These are phyloP conservation scores for Calidris pygmaea DNA, from an alignment of 2,113 vertebrate species.

Conservation along the genomic window DNA sequence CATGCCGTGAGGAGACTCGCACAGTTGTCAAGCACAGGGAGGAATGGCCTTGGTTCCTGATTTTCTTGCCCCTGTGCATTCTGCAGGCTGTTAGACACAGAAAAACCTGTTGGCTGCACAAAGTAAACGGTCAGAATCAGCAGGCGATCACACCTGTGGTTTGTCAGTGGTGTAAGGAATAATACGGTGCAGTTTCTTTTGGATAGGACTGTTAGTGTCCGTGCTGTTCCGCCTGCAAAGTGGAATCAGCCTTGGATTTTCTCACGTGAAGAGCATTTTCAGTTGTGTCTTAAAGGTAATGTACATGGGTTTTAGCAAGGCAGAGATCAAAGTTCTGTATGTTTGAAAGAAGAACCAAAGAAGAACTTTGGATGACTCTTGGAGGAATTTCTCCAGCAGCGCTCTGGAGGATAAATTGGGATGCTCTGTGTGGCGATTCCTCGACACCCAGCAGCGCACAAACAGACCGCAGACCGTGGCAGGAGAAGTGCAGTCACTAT, in stretches of 20 bases:
- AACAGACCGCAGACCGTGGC: background rate
- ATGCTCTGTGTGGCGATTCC: background rate
- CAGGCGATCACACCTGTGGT: fast-evolving
- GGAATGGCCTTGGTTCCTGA: background rate
- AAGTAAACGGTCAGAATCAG: fast-evolving
- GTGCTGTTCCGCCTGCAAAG: background rate
- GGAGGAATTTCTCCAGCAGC: background rate
- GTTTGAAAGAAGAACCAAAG: no score
- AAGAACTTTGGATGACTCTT: background rate
- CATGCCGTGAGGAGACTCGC: fast-evolving
- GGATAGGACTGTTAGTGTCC: fast-evolving
- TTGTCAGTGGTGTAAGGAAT: fast-evolving
- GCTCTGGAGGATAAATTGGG: background rate
- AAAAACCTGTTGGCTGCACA: fast-evolving
- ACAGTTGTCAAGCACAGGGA: fast-evolving
- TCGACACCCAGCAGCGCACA: background rate
- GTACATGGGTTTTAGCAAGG: fast-evolving
- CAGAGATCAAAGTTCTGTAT: background rate
- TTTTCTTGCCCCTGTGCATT: fast-evolving
- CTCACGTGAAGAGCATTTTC: background rate
- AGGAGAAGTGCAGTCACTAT: no score
- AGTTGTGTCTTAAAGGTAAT: background rate
- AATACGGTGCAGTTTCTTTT: fast-evolving
- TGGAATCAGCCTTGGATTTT: background rate
- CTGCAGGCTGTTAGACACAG: fast-evolving